Evolutionary conservation across 2,113 vertebrate species (phyloP).

Genomic region (Petrocephalus zakoni): DNA sequence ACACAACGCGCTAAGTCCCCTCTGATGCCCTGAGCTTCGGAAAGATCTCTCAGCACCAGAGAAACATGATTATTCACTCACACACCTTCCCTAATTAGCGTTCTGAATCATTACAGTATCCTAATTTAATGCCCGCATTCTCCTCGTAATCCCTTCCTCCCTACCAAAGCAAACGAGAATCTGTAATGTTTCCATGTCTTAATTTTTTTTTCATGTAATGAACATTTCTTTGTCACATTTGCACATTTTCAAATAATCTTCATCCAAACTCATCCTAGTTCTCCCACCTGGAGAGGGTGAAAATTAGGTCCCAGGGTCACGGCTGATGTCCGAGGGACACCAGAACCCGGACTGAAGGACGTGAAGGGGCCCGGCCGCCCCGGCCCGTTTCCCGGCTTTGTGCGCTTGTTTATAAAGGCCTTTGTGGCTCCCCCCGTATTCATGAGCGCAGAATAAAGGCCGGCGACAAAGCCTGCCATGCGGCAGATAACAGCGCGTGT

Average conservation of each 20-base stretch:
- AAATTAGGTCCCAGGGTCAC: background rate
- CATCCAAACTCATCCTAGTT: background rate
- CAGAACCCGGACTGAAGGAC: background rate
- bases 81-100: background rate
- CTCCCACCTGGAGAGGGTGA: background rate
- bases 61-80: slow-evolving; percentile 32
- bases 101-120: background rate
- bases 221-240: background rate
- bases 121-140: background rate
- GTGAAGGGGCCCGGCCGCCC: background rate
- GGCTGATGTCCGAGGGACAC: background rate
- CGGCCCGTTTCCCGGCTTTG: background rate
- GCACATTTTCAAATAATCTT: background rate
- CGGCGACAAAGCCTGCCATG: slow-evolving; percentile 1
- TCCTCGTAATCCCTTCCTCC: background rate
- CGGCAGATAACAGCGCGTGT: background rate
- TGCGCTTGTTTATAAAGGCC: background rate
- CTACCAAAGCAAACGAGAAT: background rate
- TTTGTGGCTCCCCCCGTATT: background rate
- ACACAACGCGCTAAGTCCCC: slow-evolving; percentile 17
- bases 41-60: slow-evolving; percentile 67
- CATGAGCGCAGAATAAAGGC: slow-evolving; percentile 15
- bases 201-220: background rate
- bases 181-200: background rate
- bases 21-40: slow-evolving; percentile 62